Percentiles rank a stretch among this genome's conserved stretches.
Evolutionary conservation across 2,888 invertebrate species (phyloP).

Genomic region (Eulithis testata): DNA sequence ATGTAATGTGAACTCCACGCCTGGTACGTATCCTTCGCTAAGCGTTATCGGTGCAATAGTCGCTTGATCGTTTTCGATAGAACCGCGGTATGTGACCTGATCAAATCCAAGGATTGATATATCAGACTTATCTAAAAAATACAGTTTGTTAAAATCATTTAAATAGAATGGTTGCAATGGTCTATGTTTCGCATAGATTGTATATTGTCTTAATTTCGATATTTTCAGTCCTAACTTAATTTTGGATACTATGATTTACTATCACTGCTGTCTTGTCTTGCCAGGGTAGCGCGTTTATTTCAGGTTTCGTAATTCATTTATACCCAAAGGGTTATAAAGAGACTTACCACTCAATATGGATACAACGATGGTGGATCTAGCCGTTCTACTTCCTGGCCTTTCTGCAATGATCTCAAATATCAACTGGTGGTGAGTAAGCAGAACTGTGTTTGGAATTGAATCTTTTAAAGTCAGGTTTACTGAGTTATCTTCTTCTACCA

Average conservation of each 20-base stretch:
- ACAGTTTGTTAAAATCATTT: no score
- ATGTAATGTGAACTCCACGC: conserved; percentile 43
- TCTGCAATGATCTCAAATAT: conserved; percentile 43
- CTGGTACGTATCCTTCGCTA: conserved; percentile 43
- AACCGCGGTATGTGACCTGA: conserved; percentile 45
- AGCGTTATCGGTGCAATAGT: conserved; percentile 44
- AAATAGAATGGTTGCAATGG: no score
- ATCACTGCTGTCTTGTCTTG: no score
- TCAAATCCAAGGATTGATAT: conserved; percentile 43
- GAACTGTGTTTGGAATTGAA: conserved; percentile 43
- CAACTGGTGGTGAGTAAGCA: conserved; percentile 41
- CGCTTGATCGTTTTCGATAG: conserved; percentile 38
- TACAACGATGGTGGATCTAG: conserved; percentile 44
- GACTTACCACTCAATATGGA: conserved; percentile 22
- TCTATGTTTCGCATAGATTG: no score
- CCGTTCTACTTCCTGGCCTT: conserved; percentile 28
- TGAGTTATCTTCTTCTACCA: conserved; percentile 30
- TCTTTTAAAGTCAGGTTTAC: conserved; percentile 31
- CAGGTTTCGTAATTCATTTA: no score
- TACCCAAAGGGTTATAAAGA: no score
- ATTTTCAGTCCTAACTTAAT: no score
- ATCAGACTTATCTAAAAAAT: background rate
- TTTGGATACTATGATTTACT: no score
- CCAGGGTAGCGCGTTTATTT: no score
- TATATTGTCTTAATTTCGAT: no score